These are phyloP conservation scores for Apostichopus leukothele DNA, from an alignment of 53 echinoderm and acorn worm species.

Conservation along the genomic window DNA sequence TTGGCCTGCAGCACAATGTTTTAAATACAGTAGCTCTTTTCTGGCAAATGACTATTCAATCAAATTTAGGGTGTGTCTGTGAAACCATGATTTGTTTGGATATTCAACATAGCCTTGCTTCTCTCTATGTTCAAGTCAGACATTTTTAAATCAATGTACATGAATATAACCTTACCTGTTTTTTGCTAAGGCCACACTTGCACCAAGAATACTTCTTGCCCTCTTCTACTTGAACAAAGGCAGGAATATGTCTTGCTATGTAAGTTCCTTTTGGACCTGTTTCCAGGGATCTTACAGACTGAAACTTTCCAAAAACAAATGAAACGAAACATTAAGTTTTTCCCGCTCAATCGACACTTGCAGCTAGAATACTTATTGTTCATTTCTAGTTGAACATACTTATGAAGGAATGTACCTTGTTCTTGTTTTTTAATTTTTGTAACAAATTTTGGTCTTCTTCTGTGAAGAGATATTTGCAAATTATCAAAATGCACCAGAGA, in stretches of 20 bases:
- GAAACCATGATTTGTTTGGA: no score
- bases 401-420: neutral
- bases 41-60: no score
- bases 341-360: neutral
- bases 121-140: no score
- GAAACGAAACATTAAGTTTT: neutral
- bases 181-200: slow-evolving; percentile 90
- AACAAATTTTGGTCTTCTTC: neutral
- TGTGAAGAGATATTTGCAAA: neutral
- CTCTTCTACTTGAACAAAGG: slow-evolving; percentile 66
- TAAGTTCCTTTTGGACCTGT: slow-evolving; percentile 84
- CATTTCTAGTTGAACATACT: neutral
- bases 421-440: no score
- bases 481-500: neutral
- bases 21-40: no score
- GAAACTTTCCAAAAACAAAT: neutral
- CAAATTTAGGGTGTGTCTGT: no score
- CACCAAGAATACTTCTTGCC: slow-evolving; percentile 94
- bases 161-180: slow-evolving; percentile 66
- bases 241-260: slow-evolving; percentile 76
- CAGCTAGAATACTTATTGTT: neutral
- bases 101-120: no score
- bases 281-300: slow-evolving; percentile 50
- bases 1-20: no score
- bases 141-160: no score